Base-by-base conservation (phyloP, 1,140 invertebrate genomes). In the Hylaeus anthracinus region DNA sequence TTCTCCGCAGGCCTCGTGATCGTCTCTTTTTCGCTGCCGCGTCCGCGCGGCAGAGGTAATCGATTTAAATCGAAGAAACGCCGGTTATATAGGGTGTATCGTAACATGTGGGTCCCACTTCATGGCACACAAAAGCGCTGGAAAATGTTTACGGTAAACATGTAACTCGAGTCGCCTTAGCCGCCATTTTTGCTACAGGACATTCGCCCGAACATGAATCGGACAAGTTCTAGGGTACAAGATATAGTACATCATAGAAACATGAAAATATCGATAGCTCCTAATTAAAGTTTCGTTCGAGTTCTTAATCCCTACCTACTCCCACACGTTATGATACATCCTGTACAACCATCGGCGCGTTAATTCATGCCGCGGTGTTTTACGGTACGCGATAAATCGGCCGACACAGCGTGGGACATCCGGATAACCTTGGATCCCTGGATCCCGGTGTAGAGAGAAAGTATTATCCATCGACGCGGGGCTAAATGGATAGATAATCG, bases 61-160 rank as follows among this genome's bases (percentile, higher is more conserved):
- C 76, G 85, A 86, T 83, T 86, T 83, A 76, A 86, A 86, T 86
- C 82, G 67, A 73, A 83, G 84, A 79, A 86, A 79, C 76, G 67
- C 26, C 76, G 75, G 71, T 73, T 79, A 79, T 79, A 79, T 8
- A 48, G 45, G 45, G 45, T 48, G 45, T 48, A 48, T 48, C 45
- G 45, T 48, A 48, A 48, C 45, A 48, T 48, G 45, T 48, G 45
- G 45, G 45, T 0, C 45, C 45, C 45, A 48, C 8, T 48, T 48
- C 45, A 48, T 5, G 45, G 45, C 5, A 48, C 45, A 48, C 45
- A 8, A 48, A 48, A 48, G 8, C 45, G 8, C 5, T 48, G 45
- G 45, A 48, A 48, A 48, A 48, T 48, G 45, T 48, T 48, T 8
- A 8, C 2, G 26, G 8, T 48, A 48, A 48, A 48, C 2, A 48